Percentiles rank a stretch among this genome's conserved stretches.
phyloP scores from a whole-genome alignment of 2,888 invertebrate species.

The Iphiclides podalirius region DNA sequence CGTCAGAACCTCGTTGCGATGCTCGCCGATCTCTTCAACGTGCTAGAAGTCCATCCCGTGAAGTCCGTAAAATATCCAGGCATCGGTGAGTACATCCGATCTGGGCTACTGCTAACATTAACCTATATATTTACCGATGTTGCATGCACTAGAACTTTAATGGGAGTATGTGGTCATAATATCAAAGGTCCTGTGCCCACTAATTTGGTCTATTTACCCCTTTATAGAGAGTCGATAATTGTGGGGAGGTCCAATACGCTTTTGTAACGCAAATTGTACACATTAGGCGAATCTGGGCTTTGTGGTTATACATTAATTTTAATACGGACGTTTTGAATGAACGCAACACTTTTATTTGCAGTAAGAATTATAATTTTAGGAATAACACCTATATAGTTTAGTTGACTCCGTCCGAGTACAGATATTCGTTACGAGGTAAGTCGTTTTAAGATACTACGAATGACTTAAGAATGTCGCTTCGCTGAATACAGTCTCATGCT shows the following conservation, averaged over 20 bases:
- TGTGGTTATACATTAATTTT: constrained; percentile 21
- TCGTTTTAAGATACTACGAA: constrained; percentile 18
- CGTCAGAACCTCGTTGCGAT: constrained; percentile 94
- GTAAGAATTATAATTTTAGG: constrained; percentile 28
- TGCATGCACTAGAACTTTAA: constrained; percentile 65
- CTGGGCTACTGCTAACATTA: constrained; percentile 13
- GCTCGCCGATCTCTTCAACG: constrained; percentile 95
- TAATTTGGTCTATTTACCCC: constrained; percentile 43
- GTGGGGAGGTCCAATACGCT: constrained; percentile 50
- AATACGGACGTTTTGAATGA: constrained; percentile 21
- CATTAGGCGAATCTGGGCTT: constrained; percentile 24
- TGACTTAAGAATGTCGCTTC: constrained; percentile 40
- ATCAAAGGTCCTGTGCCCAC: constrained; percentile 66
- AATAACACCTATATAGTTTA: constrained; percentile 31
- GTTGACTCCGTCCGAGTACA: constrained; percentile 26
- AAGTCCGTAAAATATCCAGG: constrained; percentile 92
- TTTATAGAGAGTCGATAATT: constrained; percentile 25
- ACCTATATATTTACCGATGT: constrained; percentile 37
- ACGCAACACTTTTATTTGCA: constrained; percentile 27
- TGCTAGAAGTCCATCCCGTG: constrained; percentile 95
- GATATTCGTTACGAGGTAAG: constrained; percentile 24
- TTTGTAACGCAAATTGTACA: constrained; percentile 34
- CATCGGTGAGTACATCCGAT: constrained; percentile 67
- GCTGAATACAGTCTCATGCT: constrained; percentile 38
- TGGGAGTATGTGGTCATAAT: constrained; percentile 80